Base-by-base conservation (phyloP, 2,113 vertebrate genomes). In the Syngnathus scovelli region DNA sequence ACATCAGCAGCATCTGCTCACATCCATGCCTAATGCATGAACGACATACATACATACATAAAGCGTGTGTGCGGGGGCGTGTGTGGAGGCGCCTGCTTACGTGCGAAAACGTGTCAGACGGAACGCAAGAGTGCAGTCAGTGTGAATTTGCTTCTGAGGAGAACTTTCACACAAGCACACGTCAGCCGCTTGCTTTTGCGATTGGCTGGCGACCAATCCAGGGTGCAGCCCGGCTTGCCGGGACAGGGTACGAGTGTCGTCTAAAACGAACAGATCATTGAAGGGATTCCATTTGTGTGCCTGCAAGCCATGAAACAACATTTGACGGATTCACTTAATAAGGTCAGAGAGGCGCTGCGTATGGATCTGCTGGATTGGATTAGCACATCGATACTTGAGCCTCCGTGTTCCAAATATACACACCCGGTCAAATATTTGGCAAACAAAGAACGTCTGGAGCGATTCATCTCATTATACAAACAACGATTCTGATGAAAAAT, bases 301-400 rank as follows among this genome's bases (percentile, higher is more conserved):
- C 27, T 5, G 63, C 43, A 18, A 41, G 49, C 49, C 38, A 49
- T 23, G 48, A 56, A 55, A 58, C 37, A 58, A 43, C 38, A 56
- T 56, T 58, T 67, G 65, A 64, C 38, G 43, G 63, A 61, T 69
- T 51, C 48, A 13, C 63, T 75, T 71, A 68, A 71, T 71, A 54
- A 71, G 69, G 69, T 76, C 68, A 66, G 38, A 66, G 66, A 19
- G 10, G 54, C 18, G 37, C n/a, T 60, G 21, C 2, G 52, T 72
- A 62, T 27, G 6, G 36, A 69, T 69, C 58, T 61, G 68, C 39
- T 36, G 39, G n/a, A 66, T 21, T 64, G 19, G 65, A 71, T 73
- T 38, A 41, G 56, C 15, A 37, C 70, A 62, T 73, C 75, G 36
- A 66, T 77, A 77, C 62, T 12, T 12, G 21, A 18, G 52, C 18